phyloP scores from a whole-genome alignment of 2,888 invertebrate genomes.

The Drosophila vallismaia region DNA sequence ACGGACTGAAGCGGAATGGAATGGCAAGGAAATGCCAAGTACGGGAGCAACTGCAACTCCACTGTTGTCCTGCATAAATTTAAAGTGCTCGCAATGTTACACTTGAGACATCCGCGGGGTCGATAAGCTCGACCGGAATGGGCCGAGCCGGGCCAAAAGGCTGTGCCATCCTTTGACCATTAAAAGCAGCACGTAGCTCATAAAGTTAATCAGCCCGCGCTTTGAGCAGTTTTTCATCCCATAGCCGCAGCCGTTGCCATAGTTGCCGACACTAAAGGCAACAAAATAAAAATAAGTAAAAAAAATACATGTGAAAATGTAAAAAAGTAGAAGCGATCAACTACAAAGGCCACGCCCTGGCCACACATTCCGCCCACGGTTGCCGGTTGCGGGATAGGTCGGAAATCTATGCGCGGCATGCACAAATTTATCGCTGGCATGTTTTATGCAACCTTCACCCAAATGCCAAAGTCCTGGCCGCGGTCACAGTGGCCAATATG shows the following conservation, averaged over 20 bases:
- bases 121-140: constrained; percentile 50
- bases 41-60: constrained; percentile 3
- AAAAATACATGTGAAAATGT: background rate
- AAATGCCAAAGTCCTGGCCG: constrained; percentile 63
- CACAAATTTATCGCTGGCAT: constrained; percentile 77
- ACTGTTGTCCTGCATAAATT: constrained; percentile 66
- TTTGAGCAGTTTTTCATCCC: constrained; percentile 35
- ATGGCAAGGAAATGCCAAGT: background rate
- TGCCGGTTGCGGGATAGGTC: constrained; percentile 55
- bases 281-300: constrained; percentile 11
- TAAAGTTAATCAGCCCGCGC: constrained; percentile 74
- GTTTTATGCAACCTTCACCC: constrained; percentile 74
- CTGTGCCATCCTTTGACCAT: constrained; percentile 46
- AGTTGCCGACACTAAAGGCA: background rate
- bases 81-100: constrained; percentile 71
- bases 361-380: constrained; percentile 68
- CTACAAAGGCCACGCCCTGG: constrained; percentile 39
- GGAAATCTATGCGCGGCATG: constrained; percentile 77
- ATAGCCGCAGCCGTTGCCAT: constrained; percentile 8
- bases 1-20: constrained; percentile 5
- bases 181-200: constrained; percentile 75
- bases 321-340: constrained; percentile 17
- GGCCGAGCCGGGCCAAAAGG: constrained; percentile 36
- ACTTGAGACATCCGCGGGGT: constrained; percentile 61
- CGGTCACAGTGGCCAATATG: constrained; percentile 69